Conservation (phyloP, 2,888 invertebrate species). For the Ormyrus labotus region DNA sequence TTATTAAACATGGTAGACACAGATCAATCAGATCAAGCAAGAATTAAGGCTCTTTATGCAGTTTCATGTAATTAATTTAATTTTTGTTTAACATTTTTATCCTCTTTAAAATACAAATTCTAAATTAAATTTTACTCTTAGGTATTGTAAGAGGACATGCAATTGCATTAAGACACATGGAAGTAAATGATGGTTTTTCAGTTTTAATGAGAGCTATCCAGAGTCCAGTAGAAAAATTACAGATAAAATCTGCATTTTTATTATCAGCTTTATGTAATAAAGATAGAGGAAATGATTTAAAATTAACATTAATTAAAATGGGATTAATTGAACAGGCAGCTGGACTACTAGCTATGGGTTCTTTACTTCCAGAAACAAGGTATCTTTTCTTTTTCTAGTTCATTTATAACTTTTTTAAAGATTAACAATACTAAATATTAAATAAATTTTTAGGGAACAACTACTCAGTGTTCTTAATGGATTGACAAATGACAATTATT, state of each 20-base stretch:
- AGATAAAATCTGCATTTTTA: constrained; percentile 86
- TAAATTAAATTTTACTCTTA: constrained; percentile 65
- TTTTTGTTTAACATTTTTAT: not conserved
- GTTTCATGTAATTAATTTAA: constrained; percentile 82
- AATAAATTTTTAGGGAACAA: constrained; percentile 65
- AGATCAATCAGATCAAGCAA: constrained; percentile 78
- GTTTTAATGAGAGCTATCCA: constrained; percentile 80
- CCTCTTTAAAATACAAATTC: not conserved
- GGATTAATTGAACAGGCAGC: constrained; percentile 71
- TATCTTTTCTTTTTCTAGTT: constrained; percentile 53
- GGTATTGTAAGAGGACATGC: constrained; percentile 82
- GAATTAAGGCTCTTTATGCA: constrained; percentile 86
- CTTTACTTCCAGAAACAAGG: constrained; percentile 68
- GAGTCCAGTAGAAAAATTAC: constrained; percentile 79
- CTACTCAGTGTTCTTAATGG: constrained; percentile 68
- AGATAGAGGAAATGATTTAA: constrained; percentile 65
- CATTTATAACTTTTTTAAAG: constrained; percentile 12
- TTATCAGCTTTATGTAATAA: constrained; percentile 79
- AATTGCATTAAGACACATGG: constrained; percentile 80
- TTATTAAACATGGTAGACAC: constrained; percentile 80
- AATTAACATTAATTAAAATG: constrained; percentile 70
- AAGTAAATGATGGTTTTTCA: constrained; percentile 82
- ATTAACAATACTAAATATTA: constrained; percentile 25
- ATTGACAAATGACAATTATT: constrained; percentile 67
- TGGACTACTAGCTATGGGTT: constrained; percentile 65